Base-by-base conservation (phyloP, 2,888 invertebrate genomes). In the Tenthredo amoena region DNA sequence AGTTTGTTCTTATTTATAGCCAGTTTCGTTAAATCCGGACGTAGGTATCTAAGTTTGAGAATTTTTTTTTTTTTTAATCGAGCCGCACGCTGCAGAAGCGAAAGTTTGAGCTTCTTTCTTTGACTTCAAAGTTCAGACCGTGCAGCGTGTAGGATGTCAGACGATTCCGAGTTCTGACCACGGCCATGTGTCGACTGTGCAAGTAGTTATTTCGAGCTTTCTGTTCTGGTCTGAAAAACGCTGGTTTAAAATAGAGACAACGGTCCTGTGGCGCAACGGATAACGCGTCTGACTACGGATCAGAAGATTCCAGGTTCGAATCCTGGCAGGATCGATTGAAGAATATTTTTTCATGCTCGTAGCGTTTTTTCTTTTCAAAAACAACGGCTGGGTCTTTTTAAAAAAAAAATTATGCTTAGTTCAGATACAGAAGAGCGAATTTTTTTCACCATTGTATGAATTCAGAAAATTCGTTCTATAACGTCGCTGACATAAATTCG, bases 231-330 rank as follows among this genome's bases (percentile, higher is more conserved):
- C 72, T 74, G 18, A n/a, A 74, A 77, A 50, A 18, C 26, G 47
- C n/a, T 58, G 21, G 58, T 40, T 18, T 40, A 5, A 62, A 37
- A 10, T n/a, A 21, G 34, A 40, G 6, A 12, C 40, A 81, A 81
- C 21, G 91, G 91, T 91, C 91, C 89, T 91, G 91, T 91, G 91
- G 91, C 91, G 91, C 91, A 91, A 92, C 91, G 92, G 90, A 90
- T 89, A 90, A 91, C 90, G 90, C 90, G 90, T 91, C 89, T 89
- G 91, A 90, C 90, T 91, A 91, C 91, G 90, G 89, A 91, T 91
- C 90, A 91, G 90, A 90, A 91, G 89, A 90, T 90, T 91, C 91
- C 90, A 90, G 91, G 91, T 91, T 92, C 91, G 91, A 92, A 91
- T 92, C 92, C 92, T 92, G 91, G 91, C 91, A 91, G 90, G 91